Conservation (phyloP, 2,797 vertebrate genomes). For the Dipus sagitta region DNA sequence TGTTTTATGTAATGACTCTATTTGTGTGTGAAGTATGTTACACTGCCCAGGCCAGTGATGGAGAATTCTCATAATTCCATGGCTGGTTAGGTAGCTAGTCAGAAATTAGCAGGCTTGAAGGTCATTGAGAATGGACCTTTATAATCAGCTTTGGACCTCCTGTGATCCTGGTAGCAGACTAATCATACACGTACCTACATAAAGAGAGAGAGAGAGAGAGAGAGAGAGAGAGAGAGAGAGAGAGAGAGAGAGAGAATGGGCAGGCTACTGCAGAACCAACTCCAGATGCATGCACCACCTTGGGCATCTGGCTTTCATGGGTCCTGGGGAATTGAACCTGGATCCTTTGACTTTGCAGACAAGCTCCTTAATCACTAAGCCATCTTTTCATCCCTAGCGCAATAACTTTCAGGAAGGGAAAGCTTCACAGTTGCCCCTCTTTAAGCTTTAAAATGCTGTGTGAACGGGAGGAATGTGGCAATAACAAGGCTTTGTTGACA, state of each 20-base stretch:
- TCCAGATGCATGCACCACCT: too few species aligned
- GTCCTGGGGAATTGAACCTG: too few species aligned
- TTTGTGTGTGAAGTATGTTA: neutral
- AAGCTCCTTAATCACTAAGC: too few species aligned
- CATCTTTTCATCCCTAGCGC: too few species aligned
- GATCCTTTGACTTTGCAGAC: too few species aligned
- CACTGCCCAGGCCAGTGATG: constrained; percentile 1
- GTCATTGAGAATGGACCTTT: neutral
- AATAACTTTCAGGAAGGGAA: neutral
- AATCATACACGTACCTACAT: too few species aligned
- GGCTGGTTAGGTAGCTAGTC: neutral
- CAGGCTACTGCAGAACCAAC: too few species aligned
- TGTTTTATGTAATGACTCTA: neutral
- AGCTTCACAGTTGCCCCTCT: neutral
- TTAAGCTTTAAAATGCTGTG: neutral
- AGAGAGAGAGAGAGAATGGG: too few species aligned
- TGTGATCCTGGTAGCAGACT: neutral
- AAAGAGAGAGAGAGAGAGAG: too few species aligned
- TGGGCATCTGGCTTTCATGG: too few species aligned
- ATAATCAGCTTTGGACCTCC: neutral
- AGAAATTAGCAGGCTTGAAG: neutral
- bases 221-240: too few species aligned
- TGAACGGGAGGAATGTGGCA: too few species aligned
- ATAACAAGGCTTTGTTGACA: neutral
- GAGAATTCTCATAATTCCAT: neutral